phyloP scores from a whole-genome alignment of 35 echinoderm and acorn worm genomes.

The Hemicentrotus pulcherrimus region DNA sequence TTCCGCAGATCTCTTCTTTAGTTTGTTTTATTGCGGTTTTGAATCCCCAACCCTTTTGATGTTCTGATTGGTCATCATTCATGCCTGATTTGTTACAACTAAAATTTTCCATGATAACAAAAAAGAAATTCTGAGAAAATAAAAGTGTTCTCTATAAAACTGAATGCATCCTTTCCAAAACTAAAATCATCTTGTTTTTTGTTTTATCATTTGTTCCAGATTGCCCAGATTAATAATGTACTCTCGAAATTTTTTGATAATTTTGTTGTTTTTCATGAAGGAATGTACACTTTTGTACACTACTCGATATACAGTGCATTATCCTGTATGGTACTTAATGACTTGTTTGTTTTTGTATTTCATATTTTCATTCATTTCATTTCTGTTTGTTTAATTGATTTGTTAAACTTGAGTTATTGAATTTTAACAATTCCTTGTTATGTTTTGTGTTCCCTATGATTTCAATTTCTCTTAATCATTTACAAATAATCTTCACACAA shows the following conservation, averaged over 20 bases:
- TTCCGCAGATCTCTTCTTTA: neutral
- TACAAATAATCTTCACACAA: neutral
- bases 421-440: neutral
- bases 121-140: neutral
- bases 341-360: neutral
- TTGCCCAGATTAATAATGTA: no score
- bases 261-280: neutral
- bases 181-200: neutral
- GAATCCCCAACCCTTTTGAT: neutral
- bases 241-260: neutral
- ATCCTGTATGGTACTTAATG: neutral
- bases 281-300: neutral
- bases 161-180: neutral
- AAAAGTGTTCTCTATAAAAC: neutral
- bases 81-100: constrained; percentile 44
- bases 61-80: neutral
- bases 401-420: neutral
- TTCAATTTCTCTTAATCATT: neutral
- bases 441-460: neutral
- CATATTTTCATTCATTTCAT: neutral
- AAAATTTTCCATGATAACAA: neutral
- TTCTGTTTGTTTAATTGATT: neutral
- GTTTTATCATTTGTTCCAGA: neutral
- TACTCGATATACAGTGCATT: neutral
- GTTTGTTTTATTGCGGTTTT: neutral